Percentiles rank a stretch among this genome's conserved stretches.
Evolutionary conservation across 1,140 invertebrate species (phyloP).

Genomic region (Euborellia annulipes): DNA sequence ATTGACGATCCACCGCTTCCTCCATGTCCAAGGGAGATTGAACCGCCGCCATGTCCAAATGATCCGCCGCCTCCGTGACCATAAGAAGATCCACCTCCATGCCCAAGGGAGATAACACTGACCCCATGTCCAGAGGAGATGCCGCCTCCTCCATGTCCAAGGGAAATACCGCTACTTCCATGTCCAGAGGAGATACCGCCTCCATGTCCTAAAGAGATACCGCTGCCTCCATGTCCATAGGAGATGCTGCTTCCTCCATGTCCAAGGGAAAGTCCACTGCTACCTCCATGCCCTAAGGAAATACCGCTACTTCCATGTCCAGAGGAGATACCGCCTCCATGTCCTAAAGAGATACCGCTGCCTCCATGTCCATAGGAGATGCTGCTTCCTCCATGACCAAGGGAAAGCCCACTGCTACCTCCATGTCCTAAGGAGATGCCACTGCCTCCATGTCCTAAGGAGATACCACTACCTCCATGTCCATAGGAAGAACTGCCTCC

Average conservation of each 20-base stretch:
- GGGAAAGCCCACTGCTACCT: neutral
- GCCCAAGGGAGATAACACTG: too few species aligned
- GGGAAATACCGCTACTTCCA: neutral
- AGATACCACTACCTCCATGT: too few species aligned
- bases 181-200: neutral
- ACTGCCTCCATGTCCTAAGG: too few species aligned
- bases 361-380: constrained; percentile 10
- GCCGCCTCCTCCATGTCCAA: neutral
- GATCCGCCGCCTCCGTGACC: too few species aligned
- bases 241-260: constrained; percentile 4
- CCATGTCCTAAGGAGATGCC: constrained; percentile 5
- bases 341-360: constrained; percentile 8
- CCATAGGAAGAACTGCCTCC: too few species aligned
- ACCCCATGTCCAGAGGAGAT: too few species aligned
- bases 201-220: neutral
- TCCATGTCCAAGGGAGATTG: too few species aligned
- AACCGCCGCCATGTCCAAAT: too few species aligned
- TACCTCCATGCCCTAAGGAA: neutral
- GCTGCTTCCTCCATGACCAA: constrained; percentile 8
- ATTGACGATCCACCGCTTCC: too few species aligned
- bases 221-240: neutral
- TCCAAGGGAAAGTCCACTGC: constrained; percentile 2
- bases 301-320: too few species aligned
- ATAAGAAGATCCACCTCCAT: too few species aligned
- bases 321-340: constrained; percentile 5